Evolutionary conservation across 2,113 vertebrate species (phyloP), one percentile per base, ranked within the genome.

Genomic region (Anhinga rufa): DNA sequence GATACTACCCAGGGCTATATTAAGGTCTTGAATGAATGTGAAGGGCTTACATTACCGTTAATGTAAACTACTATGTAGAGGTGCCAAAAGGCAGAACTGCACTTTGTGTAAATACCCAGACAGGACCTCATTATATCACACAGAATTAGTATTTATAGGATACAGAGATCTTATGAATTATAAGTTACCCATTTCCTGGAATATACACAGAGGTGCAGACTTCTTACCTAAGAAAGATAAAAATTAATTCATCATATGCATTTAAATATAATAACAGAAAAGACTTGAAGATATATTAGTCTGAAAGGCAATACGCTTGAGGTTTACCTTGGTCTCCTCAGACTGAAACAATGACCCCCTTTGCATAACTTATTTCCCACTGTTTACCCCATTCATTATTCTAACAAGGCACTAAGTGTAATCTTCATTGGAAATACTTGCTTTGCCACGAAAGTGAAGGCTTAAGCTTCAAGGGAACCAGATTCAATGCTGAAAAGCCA

Each of bases 1-100:
- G 91, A 96, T 97, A 96, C 74, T 92, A 86, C 95, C 92, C 87
- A 78, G 92, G 89, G 93, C 91, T 95, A 93, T 93, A 95, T 97
- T 95, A 97, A 93, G 80, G 82, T 94, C 89, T 93, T 87, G 74
- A 92, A 97, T 86, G 71, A 77, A 91, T 95, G 52, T 71, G 81
- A 94, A 95, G 64, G 55, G 49, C 80, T 93, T 93, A 90, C 78
- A 66, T 82, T 96, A 78, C 70, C 4, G 21, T 89, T 97, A 96
- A 89, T 70, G 80, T 93, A 97, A 97, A 84, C 86, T 81, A 34
- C 76, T 80, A 17, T n/a, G 60, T 12, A 89, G 64, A 93, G 76
- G n/a, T 82, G 91, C 88, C 77, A 85, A 83, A 90, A 88, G 80
- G 77, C 70, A 93, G 78, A 88, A 78, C 62, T 72, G 64, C 51